These are phyloP conservation scores for Globia sparganii DNA, from an alignment of 2,888 invertebrate genomes.

Conservation along the genomic window DNA sequence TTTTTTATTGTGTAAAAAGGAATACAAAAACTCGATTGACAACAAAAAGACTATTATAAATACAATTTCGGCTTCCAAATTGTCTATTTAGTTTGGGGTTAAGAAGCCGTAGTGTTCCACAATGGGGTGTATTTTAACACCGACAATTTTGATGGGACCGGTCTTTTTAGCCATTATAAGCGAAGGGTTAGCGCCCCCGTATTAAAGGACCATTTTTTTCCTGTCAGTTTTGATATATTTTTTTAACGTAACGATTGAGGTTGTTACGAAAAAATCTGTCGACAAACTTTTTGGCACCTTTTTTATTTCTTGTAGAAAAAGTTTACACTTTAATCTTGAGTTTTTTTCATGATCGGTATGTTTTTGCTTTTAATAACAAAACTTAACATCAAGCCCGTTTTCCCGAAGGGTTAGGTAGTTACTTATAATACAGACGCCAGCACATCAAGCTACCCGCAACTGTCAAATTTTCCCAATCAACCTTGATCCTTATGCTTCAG, in stretches of 20 bases:
- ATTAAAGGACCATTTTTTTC: slow-evolving; percentile 53
- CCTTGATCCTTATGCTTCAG: no score
- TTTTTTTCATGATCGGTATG: background rate
- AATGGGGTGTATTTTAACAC: slow-evolving; percentile 89
- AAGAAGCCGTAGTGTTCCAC: slow-evolving; percentile 86
- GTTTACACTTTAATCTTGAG: background rate
- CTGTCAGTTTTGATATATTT: slow-evolving; percentile 51
- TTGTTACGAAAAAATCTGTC: slow-evolving; percentile 33
- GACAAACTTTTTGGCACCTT: slow-evolving; percentile 26
- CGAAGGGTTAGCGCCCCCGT: slow-evolving; percentile 82
- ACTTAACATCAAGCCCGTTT: background rate
- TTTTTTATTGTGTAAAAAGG: slow-evolving; percentile 70
- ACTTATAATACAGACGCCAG: background rate
- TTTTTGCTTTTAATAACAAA: background rate
- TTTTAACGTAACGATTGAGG: slow-evolving; percentile 39
- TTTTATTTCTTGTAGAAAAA: slow-evolving; percentile 5
- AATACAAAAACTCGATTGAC: slow-evolving; percentile 76
- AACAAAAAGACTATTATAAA: slow-evolving; percentile 82
- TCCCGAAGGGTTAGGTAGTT: background rate
- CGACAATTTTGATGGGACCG: slow-evolving; percentile 83
- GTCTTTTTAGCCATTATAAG: slow-evolving; percentile 76
- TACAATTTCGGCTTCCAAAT: slow-evolving; percentile 86
- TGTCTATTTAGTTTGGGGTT: slow-evolving; percentile 86
- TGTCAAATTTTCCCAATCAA: no score
- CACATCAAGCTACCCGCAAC: no score